These are phyloP conservation scores for Mandrillus leucophaeus DNA, from an alignment of 2,113 vertebrate species.

Conservation along the genomic window DNA sequence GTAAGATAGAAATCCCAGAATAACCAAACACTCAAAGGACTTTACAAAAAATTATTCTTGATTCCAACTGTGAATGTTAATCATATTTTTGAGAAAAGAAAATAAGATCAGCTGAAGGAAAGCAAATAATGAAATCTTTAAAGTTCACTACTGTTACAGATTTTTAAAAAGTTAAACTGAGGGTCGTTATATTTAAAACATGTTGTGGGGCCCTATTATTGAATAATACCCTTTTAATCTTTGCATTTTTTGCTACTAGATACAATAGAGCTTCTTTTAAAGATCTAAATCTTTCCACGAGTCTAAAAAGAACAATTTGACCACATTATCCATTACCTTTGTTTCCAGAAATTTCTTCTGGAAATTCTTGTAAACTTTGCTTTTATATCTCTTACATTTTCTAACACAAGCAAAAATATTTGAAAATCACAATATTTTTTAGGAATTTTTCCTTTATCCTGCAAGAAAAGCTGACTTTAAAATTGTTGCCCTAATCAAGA, in stretches of 20 bases:
- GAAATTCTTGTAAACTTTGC: background rate
- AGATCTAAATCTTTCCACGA: slow-evolving; percentile 33
- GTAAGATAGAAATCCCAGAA: background rate
- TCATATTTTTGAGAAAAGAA: background rate
- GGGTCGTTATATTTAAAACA: background rate
- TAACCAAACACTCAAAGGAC: background rate
- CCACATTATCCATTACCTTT: slow-evolving; percentile 3
- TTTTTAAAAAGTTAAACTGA: background rate
- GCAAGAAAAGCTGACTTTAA: background rate
- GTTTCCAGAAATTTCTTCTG: background rate
- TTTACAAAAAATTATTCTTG: background rate
- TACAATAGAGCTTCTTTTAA: slow-evolving; percentile 34
- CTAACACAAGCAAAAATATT: background rate
- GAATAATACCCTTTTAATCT: background rate
- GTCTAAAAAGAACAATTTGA: slow-evolving; percentile 44
- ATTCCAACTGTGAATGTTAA: background rate
- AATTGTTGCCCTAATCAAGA: background rate
- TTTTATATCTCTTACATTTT: background rate
- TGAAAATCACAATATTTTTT: background rate
- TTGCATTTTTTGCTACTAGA: background rate
- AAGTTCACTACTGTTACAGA: background rate
- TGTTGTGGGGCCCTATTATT: background rate
- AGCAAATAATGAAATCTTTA: background rate
- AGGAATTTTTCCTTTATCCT: background rate
- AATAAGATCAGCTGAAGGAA: background rate